Base-by-base conservation (phyloP, 2,888 invertebrate species). In the Belgica antarctica region DNA sequence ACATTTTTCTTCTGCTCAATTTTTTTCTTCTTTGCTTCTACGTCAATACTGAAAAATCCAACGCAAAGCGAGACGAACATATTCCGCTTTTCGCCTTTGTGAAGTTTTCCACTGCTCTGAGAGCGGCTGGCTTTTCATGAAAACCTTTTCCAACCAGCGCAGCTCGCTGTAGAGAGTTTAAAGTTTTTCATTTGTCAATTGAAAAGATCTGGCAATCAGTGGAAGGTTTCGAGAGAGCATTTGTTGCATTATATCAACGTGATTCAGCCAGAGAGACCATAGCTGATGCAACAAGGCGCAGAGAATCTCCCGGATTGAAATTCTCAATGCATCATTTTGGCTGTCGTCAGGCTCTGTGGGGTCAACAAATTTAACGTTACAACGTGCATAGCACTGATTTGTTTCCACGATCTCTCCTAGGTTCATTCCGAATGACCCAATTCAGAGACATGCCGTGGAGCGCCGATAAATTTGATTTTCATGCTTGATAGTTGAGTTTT, bases 21-120 rank as follows among this genome's bases (percentile, higher is more conserved):
- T n/a, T n/a, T n/a, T 68, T 24, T 66, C 47, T 8, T n/a, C 22
- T 22, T 57, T 47, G 68, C 68, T 68, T 57, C 57, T 68, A 68
- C 68, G 68, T 68, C 68, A 68, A 68, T 68, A 31, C 57, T 22
- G 15, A 57, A 46, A 68, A 68, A 68, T 68, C 24, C 57, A 57
- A 68, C 46, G 31, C 25, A 15, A 24, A 68, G 46, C 17, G 68
- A 68, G 68, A 68, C 34, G 57, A 31, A 52, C 57, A 68, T 68
- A 57, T 28, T 19, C 24, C 24, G n/a, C 31, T 19, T n/a, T n/a
- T n/a, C n/a, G n/a, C n/a, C n/a, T n/a, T 19, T 34, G 28, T 68
- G 15, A 68, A 68, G 15, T 22, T 47, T 68, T 68, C 34, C 52
- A 57, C 8, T 68, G 17, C 68, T 68, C 68, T 34, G 68, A 68